phyloP scores from a whole-genome alignment of 2,888 invertebrate genomes.

The Drosophila kambysellisi region DNA sequence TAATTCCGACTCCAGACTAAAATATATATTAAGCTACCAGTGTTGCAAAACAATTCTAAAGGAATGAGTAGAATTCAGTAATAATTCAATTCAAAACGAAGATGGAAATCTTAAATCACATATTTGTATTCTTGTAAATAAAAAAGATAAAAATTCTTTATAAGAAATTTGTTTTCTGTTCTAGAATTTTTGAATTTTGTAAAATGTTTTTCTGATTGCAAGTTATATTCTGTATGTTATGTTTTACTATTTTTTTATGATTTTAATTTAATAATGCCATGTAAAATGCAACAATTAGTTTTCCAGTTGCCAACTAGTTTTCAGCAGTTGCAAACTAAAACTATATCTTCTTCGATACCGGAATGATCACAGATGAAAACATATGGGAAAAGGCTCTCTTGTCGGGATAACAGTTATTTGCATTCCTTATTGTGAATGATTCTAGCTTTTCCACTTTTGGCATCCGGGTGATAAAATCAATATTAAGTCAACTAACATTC shows the following conservation, averaged over 20 bases:
- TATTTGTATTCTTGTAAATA: background rate
- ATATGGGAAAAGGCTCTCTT: background rate
- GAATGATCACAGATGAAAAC: background rate
- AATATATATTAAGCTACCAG: background rate
- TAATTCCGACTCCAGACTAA: background rate
- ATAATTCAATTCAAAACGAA: background rate
- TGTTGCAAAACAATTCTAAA: background rate
- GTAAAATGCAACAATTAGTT: background rate
- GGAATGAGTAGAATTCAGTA: background rate
- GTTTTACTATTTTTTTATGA: background rate
- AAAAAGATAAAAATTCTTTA: background rate
- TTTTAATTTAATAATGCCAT: background rate
- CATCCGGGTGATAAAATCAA: background rate
- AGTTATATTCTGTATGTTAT: fast-evolving
- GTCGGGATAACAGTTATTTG: background rate
- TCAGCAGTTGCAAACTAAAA: background rate
- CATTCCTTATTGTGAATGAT: background rate
- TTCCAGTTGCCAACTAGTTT: background rate
- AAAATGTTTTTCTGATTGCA: too few species aligned
- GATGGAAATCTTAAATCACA: too few species aligned
- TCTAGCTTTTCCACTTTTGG: background rate
- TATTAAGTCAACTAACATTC: background rate
- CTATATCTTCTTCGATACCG: background rate
- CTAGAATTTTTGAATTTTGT: background rate
- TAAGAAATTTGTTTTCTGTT: background rate